Evolutionary conservation across 2,888 invertebrate species (phyloP).

Genomic region (Agonopterix arenella): DNA sequence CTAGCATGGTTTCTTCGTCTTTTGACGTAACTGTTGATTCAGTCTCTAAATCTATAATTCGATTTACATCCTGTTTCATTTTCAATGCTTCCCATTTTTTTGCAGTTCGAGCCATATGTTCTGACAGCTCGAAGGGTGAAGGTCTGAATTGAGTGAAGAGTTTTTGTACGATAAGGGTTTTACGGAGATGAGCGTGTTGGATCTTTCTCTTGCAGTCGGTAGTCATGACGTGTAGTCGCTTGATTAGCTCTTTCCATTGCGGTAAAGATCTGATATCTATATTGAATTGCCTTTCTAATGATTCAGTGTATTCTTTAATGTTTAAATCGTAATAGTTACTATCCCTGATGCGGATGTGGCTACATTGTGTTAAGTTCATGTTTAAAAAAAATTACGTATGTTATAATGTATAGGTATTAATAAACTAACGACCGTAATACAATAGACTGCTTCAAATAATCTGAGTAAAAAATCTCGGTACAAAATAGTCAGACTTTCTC

Average conservation of each 20-base stretch:
- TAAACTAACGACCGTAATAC: too few species aligned
- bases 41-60: background rate
- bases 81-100: conserved; percentile 36
- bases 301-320: conserved; percentile 40
- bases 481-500: too few species aligned
- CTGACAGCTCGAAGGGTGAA: conserved; percentile 52
- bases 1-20: background rate
- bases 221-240: conserved; percentile 32
- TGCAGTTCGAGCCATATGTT: conserved; percentile 41
- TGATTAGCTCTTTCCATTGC: conserved; percentile 44
- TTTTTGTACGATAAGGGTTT: conserved; percentile 46
- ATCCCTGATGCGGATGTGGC: conserved; percentile 43
- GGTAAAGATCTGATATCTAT: conserved; percentile 45
- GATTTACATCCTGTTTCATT: conserved; percentile 2
- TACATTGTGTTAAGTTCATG: conserved; percentile 26
- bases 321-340: conserved; percentile 26
- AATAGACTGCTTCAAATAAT: too few species aligned
- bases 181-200: conserved; percentile 36
- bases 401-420: background rate
- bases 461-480: too few species aligned
- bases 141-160: conserved; percentile 38
- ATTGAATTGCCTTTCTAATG: conserved; percentile 38
- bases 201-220: conserved; percentile 39
- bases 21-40: conserved; percentile 11
- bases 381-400: background rate